A percentile compares a stretch with the other conserved stretches of the same genome.
phyloP scores from a whole-genome alignment of 2,113 vertebrate genomes.

The Tychaedon coryphoeus region DNA sequence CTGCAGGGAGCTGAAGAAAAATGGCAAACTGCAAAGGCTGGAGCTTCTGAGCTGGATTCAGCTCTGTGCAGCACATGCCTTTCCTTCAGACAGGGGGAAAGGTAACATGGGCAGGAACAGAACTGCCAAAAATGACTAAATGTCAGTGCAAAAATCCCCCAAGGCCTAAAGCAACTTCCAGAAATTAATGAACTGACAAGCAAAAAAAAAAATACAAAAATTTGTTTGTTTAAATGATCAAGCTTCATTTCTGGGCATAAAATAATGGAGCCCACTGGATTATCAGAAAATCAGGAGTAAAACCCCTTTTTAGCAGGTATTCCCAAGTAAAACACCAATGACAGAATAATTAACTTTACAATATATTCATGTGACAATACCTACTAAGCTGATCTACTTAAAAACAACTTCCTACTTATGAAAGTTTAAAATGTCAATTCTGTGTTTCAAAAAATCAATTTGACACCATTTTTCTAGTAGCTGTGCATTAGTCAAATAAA shows the following conservation, averaged over 20 bases:
- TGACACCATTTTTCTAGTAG: not conserved
- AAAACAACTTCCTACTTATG: not conserved
- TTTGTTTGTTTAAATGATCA: not conserved
- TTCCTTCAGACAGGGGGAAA: not conserved
- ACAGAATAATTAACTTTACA: not conserved
- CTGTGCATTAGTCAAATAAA: not conserved
- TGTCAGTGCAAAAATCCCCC: not conserved
- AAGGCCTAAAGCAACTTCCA: not conserved
- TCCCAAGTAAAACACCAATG: not conserved
- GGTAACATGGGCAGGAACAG: rapidly evolving
- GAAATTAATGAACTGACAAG: not conserved
- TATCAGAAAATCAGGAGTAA: not conserved
- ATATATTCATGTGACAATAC: not conserved
- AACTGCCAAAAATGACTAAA: not conserved
- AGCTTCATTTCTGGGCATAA: not conserved
- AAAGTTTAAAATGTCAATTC: not conserved
- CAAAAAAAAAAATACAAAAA: not conserved
- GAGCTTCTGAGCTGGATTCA: not conserved
- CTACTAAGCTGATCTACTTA: not conserved
- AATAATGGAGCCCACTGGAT: not conserved
- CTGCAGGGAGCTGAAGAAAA: not conserved
- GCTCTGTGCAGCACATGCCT: not conserved
- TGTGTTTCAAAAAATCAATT: not conserved
- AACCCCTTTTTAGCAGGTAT: not conserved
- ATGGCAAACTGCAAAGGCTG: not conserved